Percentiles rank a stretch among this genome's conserved stretches.
Evolutionary conservation across 2,888 invertebrate genomes (phyloP).

Genomic region (Proisotoma minuta): DNA sequence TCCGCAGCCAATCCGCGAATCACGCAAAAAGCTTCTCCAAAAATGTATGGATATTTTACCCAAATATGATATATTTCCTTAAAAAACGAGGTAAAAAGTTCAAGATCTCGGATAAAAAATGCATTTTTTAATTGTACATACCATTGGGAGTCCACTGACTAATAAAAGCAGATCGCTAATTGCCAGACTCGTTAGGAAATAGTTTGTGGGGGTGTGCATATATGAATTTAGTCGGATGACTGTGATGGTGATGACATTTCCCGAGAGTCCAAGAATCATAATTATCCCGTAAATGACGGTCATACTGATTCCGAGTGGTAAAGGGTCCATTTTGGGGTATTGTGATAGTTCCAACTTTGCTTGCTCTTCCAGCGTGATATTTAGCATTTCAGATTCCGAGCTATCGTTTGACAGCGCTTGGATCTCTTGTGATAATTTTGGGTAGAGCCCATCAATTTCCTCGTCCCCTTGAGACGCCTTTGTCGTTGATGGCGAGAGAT

Average conservation of each 20-base stretch:
- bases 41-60: conserved; percentile 67
- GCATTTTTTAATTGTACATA: conserved; percentile 2
- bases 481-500: too few species aligned
- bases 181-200: conserved; percentile 72
- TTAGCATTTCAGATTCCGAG: too few species aligned
- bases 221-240: conserved; percentile 70
- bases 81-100: conserved; percentile 1
- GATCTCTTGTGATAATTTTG: too few species aligned
- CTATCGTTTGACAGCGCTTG: too few species aligned
- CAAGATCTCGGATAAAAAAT: background rate
- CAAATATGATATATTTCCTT: conserved; percentile 54
- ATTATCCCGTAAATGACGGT: conserved; percentile 64
- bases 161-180: conserved; percentile 70
- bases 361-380: too few species aligned
- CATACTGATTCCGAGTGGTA: conserved; percentile 55
- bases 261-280: conserved; percentile 69
- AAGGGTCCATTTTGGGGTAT: conserved; percentile 29
- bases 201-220: conserved; percentile 79
- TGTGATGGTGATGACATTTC: conserved; percentile 72
- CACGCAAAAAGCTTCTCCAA: conserved; percentile 73
- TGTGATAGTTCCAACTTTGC: conserved; percentile 15
- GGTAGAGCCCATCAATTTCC: too few species aligned
- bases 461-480: too few species aligned
- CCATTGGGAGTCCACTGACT: conserved; percentile 69
- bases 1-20: conserved; percentile 74